Conservation (phyloP, 1,140 invertebrate species). For the Ips typographus region DNA sequence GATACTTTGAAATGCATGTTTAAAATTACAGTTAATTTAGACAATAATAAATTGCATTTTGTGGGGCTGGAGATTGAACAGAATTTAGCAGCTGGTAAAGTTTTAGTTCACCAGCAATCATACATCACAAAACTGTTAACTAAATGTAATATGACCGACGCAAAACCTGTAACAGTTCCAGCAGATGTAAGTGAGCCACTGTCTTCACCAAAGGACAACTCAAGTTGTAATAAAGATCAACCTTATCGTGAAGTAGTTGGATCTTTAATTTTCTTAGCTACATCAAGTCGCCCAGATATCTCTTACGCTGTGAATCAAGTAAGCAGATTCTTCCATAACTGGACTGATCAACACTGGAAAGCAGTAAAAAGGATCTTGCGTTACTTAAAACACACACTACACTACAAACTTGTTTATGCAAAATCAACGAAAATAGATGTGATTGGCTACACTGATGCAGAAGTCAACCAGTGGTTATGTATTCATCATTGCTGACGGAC, state of each 20-base stretch:
- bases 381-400: slow-evolving; percentile 44
- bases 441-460: too few species aligned
- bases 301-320: slow-evolving; percentile 46
- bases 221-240: slow-evolving; percentile 1
- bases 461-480: too few species aligned
- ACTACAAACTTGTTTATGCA: too few species aligned
- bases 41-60: slow-evolving; percentile 14
- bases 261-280: slow-evolving; percentile 50
- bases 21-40: not conserved
- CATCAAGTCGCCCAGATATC: slow-evolving; percentile 51
- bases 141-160: not conserved
- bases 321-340: slow-evolving; percentile 43
- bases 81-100: not conserved
- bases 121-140: not conserved
- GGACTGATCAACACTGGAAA: slow-evolving; percentile 41
- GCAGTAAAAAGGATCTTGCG: slow-evolving; percentile 49
- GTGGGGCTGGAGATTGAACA: not conserved
- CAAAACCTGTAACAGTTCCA: not conserved
- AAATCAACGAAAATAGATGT: too few species aligned
- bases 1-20: not conserved
- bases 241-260: slow-evolving; percentile 47
- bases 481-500: slow-evolving; percentile 4
- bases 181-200: not conserved
- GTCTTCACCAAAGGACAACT: not conserved
- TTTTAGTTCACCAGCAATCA: not conserved